These are phyloP conservation scores for Zosterops lateralis DNA, from an alignment of 2,113 vertebrate species.

Conservation along the genomic window DNA sequence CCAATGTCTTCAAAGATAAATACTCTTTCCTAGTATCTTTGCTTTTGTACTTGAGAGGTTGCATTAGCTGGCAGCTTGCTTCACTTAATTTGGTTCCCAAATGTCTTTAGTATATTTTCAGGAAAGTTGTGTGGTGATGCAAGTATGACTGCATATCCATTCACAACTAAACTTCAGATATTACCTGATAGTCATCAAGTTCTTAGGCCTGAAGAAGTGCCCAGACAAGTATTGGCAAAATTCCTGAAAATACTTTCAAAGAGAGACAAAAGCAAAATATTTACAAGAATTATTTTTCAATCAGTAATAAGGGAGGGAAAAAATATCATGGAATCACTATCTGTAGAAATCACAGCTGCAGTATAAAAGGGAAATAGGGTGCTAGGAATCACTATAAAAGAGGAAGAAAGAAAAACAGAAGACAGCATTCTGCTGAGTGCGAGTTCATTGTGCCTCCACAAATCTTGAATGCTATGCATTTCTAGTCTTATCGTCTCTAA, in stretches of 20 bases:
- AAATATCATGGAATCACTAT: fast-evolving
- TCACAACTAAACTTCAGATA: not conserved
- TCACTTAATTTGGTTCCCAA: not conserved
- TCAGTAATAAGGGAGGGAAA: not conserved
- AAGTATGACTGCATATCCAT: not conserved
- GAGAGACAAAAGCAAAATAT: not conserved
- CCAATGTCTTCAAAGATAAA: not conserved
- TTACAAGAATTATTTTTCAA: not conserved
- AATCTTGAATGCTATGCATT: not conserved
- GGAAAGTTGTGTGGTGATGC: not conserved
- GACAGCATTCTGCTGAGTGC: not conserved
- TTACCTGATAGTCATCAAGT: not conserved
- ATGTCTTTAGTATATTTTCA: not conserved
- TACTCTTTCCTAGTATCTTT: not conserved
- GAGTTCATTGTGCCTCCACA: not conserved
- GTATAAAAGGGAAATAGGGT: not conserved
- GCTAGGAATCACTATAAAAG: not conserved
- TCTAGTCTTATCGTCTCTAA: not conserved
- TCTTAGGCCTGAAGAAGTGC: not conserved
- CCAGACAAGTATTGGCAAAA: not conserved
- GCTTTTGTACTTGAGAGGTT: not conserved
- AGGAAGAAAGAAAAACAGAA: not conserved
- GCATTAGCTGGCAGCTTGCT: not conserved
- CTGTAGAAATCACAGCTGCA: not conserved
- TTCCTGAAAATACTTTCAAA: not conserved